phyloP scores from a whole-genome alignment of 92 coral and sea anemone genomes.

The Blastomussa wellsi region DNA sequence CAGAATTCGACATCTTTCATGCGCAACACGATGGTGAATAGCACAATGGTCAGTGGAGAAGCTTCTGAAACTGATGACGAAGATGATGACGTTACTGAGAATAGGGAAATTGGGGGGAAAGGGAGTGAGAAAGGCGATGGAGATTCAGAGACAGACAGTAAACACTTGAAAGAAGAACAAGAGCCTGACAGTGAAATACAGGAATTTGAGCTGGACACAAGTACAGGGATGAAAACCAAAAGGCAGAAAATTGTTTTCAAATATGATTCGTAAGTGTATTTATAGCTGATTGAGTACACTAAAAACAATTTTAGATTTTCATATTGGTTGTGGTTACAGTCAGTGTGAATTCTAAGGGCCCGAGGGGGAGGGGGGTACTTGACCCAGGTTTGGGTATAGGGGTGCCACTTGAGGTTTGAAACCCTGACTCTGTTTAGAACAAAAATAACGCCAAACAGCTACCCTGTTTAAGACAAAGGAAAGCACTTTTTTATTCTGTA shows the following conservation, averaged over 20 bases:
- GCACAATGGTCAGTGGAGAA: slow-evolving; percentile 94
- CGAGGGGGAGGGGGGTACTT: too few relatives aligned
- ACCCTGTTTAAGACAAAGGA: too few relatives aligned
- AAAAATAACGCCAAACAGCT: too few relatives aligned
- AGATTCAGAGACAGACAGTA: slow-evolving; percentile 19
- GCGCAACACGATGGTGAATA: slow-evolving; percentile 82
- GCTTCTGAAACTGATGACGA: slow-evolving; percentile 95
- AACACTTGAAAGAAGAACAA: slow-evolving; percentile 29
- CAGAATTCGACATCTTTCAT: slow-evolving; percentile 69
- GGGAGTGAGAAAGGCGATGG: slow-evolving; percentile 24
- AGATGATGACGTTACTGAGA: slow-evolving; percentile 60
- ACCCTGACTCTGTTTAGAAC: too few relatives aligned
- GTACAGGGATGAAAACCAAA: slow-evolving; percentile 45
- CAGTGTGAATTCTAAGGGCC: too few relatives aligned
- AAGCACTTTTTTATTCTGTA: too few relatives aligned
- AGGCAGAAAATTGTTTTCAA: slow-evolving; percentile 78
- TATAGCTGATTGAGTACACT: neutral
- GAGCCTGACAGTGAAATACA: slow-evolving; percentile 22
- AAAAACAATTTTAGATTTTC: too few relatives aligned
- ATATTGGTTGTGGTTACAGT: too few relatives aligned
- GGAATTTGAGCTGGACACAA: slow-evolving; percentile 4
- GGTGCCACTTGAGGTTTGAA: too few relatives aligned
- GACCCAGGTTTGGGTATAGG: too few relatives aligned
- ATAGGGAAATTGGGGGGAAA: too few relatives aligned
- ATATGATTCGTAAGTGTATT: slow-evolving; percentile 87